Base-by-base conservation (phyloP, 2,888 invertebrate genomes). In the Priocnemis perturbator region DNA sequence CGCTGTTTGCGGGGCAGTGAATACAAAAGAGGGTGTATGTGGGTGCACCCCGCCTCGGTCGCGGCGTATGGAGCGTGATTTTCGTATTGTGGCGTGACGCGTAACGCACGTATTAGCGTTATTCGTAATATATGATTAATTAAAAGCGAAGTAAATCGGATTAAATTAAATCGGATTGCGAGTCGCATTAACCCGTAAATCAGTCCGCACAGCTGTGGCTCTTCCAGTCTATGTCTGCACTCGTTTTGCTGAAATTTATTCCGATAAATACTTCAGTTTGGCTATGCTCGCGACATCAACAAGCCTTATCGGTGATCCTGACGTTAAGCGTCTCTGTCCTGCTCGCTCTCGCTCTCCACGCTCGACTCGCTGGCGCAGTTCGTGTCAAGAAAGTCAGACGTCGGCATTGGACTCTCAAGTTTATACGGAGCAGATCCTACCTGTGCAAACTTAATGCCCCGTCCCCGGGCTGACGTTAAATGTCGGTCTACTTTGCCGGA, bases 41-140 rank as follows among this genome's bases (percentile, higher is more conserved):
- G 26, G 3, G 3, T 7, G 37, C 4, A 37, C 37, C 37, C 11
- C 37, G 37, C 26, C 1, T 5, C 37, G 37, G n/a, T 2, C 15
- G 7, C 37, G 19, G 44, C 17, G 53, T 17, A 21, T 45, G 7
- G 26, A 3, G 19, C 30, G n/a, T 30, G 45, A 11, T 19, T 55
- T 48, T 7, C 9, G 23, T 17, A 23, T 61, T 11, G 52, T 26
- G 44, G n/a, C 30, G 30, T 26, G 9, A 37, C 19, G 3, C 17
- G 21, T 21, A 55, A 20, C 37, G 19, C 21, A 23, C 7, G 69
- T 67, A 58, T 66, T 47, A 47, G 60, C 62, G 67, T 77, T 78
- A 79, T 79, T 77, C 73, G 73, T 64, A 72, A 77, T 72, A 72
- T 72, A 72, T 65, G 73, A 76, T 76, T 67, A 67, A 74, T 69